phyloP scores from a whole-genome alignment of 2,888 invertebrate species.

The Nineta flava region DNA sequence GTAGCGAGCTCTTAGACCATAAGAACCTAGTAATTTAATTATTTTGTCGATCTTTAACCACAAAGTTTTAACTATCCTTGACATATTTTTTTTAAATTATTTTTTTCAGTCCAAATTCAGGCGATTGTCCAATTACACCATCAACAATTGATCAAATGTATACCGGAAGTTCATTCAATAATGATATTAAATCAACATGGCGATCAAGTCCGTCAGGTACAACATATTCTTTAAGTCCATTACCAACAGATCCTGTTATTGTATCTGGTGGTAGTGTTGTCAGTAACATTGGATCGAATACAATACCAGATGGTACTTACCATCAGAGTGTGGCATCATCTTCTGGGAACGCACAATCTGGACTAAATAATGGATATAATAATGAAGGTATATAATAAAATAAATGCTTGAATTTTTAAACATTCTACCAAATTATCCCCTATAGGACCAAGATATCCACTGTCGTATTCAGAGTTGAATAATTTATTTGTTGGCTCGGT shows the following conservation, averaged over 20 bases:
- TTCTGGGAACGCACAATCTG: not conserved
- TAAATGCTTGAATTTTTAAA: not conserved
- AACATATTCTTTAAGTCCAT: not conserved
- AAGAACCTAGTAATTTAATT: too few relatives aligned
- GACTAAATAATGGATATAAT: not conserved
- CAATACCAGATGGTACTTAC: not conserved
- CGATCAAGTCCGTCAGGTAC: not conserved
- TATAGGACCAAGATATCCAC: too few relatives aligned
- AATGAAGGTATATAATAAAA: not conserved
- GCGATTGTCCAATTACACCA: slow-evolving; percentile 25
- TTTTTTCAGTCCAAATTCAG: slow-evolving; percentile 31
- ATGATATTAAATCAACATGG: slow-evolving; percentile 1
- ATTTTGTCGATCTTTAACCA: too few relatives aligned
- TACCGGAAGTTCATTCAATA: slow-evolving; percentile 1
- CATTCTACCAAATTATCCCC: too few relatives aligned
- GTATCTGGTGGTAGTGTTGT: not conserved
- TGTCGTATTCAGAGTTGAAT: too few relatives aligned
- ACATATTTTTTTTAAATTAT: not conserved
- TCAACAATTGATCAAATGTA: slow-evolving; percentile 8
- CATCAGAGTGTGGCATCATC: not conserved
- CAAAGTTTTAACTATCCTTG: not conserved
- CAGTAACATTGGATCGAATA: not conserved
- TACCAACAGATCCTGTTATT: not conserved
- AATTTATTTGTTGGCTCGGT: too few relatives aligned
- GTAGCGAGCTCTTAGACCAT: too few relatives aligned